Evolutionary conservation across 2,113 vertebrate species (phyloP), one percentile per base, ranked within the genome.

Genomic region (Saguinus imperator): DNA sequence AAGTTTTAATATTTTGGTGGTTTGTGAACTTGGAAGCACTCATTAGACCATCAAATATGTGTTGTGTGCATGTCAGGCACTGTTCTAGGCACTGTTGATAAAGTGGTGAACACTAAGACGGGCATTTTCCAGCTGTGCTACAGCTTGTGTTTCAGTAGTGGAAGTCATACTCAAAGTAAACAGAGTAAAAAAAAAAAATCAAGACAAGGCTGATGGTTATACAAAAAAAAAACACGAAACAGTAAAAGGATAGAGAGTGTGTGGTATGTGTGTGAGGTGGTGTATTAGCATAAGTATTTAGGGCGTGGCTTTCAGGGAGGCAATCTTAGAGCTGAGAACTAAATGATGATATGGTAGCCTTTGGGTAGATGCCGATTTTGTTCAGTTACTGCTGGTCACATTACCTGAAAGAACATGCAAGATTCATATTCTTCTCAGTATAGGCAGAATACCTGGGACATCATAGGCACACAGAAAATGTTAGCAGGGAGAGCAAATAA

Each of bases 1-100:
- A 2, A 32, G 35, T 68, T 88, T 61, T 96, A 55, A 48, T 43
- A 45, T 66, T 95, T 83, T 52, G n/a, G 43, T 40, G 16, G 79
- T 57, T 88, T 75, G 40, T 76, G 84, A 35, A 23, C 86, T 82
- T 89, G 77, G 32, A 90, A 89, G 68, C 37, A 9, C 58, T 90
- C 21, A 11, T 40, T 48, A 77, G 91, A 80, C 45, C 88, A 45
- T 40, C 40, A 84, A 25, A 14, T 55, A 3, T 55, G 25, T 66
- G 9, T 35, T 43, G 61, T 86, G 21, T 37, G 12, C 21, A 6
- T 6, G 25, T 10, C 8, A 43, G 64, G 18, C 3, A 17, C 17
- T 66, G 10, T 52, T 48, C 43, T 48, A n/a, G 35, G 35, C 66
- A n/a, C 40, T 37, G 27, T 14, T 13, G 55, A n/a, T 35, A 35